Base-by-base conservation (phyloP, 1,140 invertebrate genomes). In the Drosophila littoralis region DNA sequence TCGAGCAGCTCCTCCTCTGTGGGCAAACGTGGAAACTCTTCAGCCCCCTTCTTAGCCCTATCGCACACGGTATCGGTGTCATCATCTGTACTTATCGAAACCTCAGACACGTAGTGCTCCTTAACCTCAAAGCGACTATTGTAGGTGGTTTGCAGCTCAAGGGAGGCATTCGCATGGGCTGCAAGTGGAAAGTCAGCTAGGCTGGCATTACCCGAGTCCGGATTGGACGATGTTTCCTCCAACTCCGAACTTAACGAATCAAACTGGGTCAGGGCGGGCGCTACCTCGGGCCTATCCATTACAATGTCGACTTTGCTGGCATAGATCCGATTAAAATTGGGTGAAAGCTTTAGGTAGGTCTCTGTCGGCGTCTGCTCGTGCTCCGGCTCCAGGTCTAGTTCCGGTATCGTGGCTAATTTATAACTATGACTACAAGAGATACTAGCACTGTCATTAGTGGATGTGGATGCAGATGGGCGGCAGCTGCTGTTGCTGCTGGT, bases 121-220 rank as follows among this genome's bases (percentile, higher is more conserved):
- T 57, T 81, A 43, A 92, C 60, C 65, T 92, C 84, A 70, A 82
- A 92, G 32, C 86, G 85, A 59, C 70, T 90, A 52, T 92, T 92
- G 51, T 77, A 90, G 0, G 10, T 38, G 3, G 75, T 72, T 43
- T 81, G 77, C 17, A 92, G 59, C 33, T 90, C 77, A 12, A 92
- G 46, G 0, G 78, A 85, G 36, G 81, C 72, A 70, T 92, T 91
- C 28, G 65, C 75, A 10, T 85, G 68, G 7, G 35, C 57, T 7
- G 59, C 54, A 13, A 91, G 48, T 0, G 91, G 91, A 58, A 73
- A 92, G 36, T 92, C 91, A 4, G 86, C 78, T 32, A 92, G 69
- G n/a, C 91, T 92, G 15, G 88, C 91, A 76, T 89, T 92, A 7
- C 91, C 91, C 22, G 91, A 92, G 43, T 92, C 91, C 0, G 91